phyloP scores from a whole-genome alignment of 1,140 invertebrate species.

The Zaprionus camerounensis region DNA sequence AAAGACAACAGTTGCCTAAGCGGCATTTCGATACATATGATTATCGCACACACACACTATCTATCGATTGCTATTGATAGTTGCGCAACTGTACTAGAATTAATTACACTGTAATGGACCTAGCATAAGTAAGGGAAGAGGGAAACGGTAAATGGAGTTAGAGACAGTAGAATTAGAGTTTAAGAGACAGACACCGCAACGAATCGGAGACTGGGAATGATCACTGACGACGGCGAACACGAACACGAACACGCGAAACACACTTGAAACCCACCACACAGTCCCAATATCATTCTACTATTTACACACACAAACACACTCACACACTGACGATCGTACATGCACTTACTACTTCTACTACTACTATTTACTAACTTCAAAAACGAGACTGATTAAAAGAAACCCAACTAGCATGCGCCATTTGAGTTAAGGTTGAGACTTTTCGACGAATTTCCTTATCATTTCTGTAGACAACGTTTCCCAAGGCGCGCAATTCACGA shows the following conservation, averaged over 20 bases:
- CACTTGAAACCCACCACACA: constrained; percentile 2
- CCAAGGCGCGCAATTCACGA: constrained; percentile 4
- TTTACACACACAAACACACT: background rate
- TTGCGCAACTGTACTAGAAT: constrained; percentile 4
- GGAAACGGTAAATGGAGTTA: background rate
- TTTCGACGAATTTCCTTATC: constrained; percentile 12
- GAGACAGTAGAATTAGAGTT: background rate
- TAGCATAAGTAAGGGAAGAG: background rate
- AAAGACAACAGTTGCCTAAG: background rate
- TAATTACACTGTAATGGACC: background rate
- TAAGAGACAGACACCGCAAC: background rate
- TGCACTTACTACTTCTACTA: constrained; percentile 1
- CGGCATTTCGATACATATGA: background rate
- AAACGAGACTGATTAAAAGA: constrained; percentile 39
- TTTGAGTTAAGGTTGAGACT: constrained; percentile 15
- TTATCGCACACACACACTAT: background rate
- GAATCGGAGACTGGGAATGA: background rate
- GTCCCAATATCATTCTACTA: background rate
- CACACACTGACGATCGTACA: background rate
- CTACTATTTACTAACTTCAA: constrained; percentile 12
- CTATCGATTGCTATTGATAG: background rate
- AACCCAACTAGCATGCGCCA: constrained; percentile 16
- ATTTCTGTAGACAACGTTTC: background rate
- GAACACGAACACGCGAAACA: background rate
- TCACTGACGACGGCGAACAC: background rate